These are phyloP conservation scores for Ptychobarbus kaznakovi DNA, from an alignment of 2,797 vertebrate genomes.

Conservation along the genomic window DNA sequence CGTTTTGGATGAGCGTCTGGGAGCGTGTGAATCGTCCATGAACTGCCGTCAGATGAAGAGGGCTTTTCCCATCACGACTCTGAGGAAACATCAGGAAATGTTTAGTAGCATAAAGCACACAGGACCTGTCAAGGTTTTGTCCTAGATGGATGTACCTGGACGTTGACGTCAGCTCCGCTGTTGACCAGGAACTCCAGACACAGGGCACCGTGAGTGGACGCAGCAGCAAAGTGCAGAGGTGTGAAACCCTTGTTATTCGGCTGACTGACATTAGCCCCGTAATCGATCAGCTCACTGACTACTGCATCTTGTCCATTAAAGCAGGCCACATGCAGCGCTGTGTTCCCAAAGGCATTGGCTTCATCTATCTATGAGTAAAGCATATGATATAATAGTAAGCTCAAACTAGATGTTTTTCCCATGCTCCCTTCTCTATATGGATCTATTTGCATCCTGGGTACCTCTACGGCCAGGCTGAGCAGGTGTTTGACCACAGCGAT, in stretches of 20 bases:
- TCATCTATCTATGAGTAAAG: conserved; percentile 87
- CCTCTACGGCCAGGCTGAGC: conserved; percentile 93
- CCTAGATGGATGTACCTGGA: conserved; percentile 83
- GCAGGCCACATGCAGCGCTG: conserved; percentile 93
- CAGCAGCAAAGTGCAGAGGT: conserved; percentile 94
- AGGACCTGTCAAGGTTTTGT: not conserved
- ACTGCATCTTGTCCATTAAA: conserved; percentile 95
- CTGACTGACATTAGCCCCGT: conserved; percentile 95
- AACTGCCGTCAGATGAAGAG: conserved; percentile 95
- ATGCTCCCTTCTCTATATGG: not conserved
- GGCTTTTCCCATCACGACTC: conserved; percentile 98
- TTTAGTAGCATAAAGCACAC: not conserved
- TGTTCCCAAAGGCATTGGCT: conserved; percentile 93
- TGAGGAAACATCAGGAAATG: conserved; percentile 61
- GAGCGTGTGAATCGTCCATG: conserved; percentile 95
- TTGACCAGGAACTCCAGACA: conserved; percentile 95
- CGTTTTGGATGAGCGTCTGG: conserved; percentile 96
- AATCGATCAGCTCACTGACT: conserved; percentile 94
- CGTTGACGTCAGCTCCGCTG: conserved; percentile 93
- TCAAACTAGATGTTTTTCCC: not conserved
- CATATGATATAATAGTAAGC: not conserved
- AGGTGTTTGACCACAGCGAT: conserved; percentile 93
- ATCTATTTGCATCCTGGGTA: conserved; percentile 28
- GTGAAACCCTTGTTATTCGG: conserved; percentile 96
- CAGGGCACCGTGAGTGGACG: conserved; percentile 92